These are phyloP conservation scores for Cavia porcellus DNA, from an alignment of 2,113 vertebrate genomes.

Conservation along the genomic window DNA sequence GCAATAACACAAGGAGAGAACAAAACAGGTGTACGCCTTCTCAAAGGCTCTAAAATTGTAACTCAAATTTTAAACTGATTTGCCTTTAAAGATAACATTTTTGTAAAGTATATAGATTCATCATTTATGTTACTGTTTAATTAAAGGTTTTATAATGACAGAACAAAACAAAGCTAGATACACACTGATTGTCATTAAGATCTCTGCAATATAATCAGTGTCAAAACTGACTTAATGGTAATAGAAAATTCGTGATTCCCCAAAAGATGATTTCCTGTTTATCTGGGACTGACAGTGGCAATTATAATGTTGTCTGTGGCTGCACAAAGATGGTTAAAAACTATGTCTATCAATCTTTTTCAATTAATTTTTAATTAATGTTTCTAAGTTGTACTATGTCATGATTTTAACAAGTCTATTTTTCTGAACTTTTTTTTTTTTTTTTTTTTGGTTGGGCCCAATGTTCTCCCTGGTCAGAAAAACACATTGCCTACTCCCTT, in stretches of 20 bases:
- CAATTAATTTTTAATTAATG: background rate
- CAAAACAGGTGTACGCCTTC: background rate
- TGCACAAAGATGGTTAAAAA: background rate
- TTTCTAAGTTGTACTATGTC: background rate
- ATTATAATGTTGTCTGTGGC: background rate
- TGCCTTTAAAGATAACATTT: background rate
- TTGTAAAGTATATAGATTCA: background rate
- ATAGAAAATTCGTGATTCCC: background rate
- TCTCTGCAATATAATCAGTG: background rate
- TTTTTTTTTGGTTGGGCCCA: background rate
- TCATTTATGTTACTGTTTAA: background rate
- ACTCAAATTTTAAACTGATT: background rate
- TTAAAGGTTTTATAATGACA: background rate
- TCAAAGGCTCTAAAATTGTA: background rate
- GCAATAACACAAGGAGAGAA: background rate
- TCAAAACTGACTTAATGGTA: background rate
- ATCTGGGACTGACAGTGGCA: background rate
- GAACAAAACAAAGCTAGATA: background rate
- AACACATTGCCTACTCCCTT: background rate
- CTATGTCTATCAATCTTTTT: background rate
- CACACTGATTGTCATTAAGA: background rate
- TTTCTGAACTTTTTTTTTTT: background rate
- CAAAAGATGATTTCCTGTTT: background rate
- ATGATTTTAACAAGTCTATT: constrained; percentile 10
- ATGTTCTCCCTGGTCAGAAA: background rate